These are phyloP conservation scores for Caenorhabditis sinica DNA, from an alignment of 2,888 invertebrate species.

Conservation along the genomic window DNA sequence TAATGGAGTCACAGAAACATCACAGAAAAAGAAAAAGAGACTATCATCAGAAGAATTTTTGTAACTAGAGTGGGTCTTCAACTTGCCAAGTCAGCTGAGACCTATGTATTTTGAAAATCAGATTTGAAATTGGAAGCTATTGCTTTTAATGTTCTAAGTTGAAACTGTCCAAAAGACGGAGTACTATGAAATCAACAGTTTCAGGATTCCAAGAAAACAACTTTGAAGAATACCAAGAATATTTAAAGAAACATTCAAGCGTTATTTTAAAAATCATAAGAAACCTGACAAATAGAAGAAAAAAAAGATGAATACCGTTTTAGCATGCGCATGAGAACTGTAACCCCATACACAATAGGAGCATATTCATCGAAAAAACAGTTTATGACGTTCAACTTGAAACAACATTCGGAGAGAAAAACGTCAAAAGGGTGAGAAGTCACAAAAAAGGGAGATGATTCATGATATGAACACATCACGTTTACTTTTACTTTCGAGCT, in stretches of 20 bases:
- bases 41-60: not conserved
- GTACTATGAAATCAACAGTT: no score
- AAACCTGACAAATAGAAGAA: not conserved
- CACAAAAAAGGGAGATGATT: slow-evolving; percentile 27
- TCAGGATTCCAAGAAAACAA: no score
- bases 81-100: no score
- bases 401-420: slow-evolving; percentile 21
- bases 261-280: not conserved
- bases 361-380: slow-evolving; percentile 12
- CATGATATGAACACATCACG: slow-evolving; percentile 34
- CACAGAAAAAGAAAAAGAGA: not conserved
- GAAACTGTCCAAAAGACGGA: not conserved
- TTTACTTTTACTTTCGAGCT: slow-evolving; percentile 31
- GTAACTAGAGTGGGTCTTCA: not conserved
- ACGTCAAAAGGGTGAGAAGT: not conserved
- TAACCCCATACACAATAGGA: slow-evolving; percentile 15
- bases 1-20: not conserved
- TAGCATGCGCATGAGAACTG: not conserved
- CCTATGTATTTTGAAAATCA: no score
- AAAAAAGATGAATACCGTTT: not conserved
- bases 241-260: no score
- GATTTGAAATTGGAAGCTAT: no score
- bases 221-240: no score
- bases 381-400: slow-evolving; percentile 38
- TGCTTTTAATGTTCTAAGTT: no score